Conservation (phyloP, 2,113 vertebrate genomes). For the Oreocharis arfaki region DNA sequence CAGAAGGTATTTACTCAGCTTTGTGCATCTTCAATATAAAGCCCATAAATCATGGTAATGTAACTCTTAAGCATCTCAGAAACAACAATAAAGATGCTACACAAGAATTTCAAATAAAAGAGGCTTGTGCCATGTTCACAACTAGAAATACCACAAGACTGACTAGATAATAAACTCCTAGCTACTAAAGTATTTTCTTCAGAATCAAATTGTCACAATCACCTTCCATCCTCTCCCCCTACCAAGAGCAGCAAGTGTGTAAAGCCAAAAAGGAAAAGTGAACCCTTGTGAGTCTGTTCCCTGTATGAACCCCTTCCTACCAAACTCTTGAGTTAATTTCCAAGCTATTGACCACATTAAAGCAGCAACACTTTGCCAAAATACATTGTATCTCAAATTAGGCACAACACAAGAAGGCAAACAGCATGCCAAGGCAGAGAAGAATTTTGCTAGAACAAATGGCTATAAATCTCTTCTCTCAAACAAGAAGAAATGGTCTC, state of each 20-base stretch:
- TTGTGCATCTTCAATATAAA: not conserved
- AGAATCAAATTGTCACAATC: not conserved
- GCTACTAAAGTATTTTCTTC: not conserved
- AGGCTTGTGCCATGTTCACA: not conserved
- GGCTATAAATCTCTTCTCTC: not conserved
- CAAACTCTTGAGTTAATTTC: not conserved
- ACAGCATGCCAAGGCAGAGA: not conserved
- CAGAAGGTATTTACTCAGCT: not conserved
- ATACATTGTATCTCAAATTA: not conserved
- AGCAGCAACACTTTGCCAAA: not conserved
- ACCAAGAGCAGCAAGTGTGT: not conserved
- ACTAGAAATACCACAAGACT: not conserved
- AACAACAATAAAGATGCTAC: not conserved
- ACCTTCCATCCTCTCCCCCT: not conserved
- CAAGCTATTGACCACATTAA: not conserved
- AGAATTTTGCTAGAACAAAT: not conserved
- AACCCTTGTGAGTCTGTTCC: not conserved
- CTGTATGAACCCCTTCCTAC: not conserved
- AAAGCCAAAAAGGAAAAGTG: not conserved
- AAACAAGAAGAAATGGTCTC: not conserved
- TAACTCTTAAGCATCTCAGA: not conserved
- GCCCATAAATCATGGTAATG: not conserved
- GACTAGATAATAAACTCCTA: not conserved
- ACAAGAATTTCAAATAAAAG: not conserved
- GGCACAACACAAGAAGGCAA: not conserved